Conservation (phyloP, 2,888 invertebrate genomes). For the Catocala sponsa region DNA sequence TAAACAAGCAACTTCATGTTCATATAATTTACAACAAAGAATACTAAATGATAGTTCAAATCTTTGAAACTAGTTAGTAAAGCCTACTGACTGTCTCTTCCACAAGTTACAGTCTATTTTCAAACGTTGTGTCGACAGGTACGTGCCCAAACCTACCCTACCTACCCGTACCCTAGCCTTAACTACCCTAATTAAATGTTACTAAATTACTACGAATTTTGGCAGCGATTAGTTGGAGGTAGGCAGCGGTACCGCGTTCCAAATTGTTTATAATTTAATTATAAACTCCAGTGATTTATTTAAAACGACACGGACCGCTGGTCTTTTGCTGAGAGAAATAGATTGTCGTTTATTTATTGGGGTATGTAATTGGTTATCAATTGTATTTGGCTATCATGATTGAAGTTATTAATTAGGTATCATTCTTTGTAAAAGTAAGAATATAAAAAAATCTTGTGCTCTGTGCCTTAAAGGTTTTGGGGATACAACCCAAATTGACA, state of each 20-base stretch:
- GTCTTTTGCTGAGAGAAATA: neutral
- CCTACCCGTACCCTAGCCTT: neutral
- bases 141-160: neutral
- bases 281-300: slow-evolving; percentile 37
- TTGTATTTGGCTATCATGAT: no score
- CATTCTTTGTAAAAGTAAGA: no score
- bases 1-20: no score
- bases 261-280: slow-evolving; percentile 35
- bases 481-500: no score
- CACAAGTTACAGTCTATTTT: slow-evolving; percentile 1
- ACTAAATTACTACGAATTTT: slow-evolving; percentile 9
- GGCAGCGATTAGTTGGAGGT: slow-evolving; percentile 3
- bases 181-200: slow-evolving; percentile 21
- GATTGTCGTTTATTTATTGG: slow-evolving; percentile 3
- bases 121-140: neutral
- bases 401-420: no score
- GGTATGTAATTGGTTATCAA: neutral
- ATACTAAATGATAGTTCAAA: neutral
- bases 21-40: no score
- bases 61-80: neutral
- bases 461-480: no score
- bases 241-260: slow-evolving; percentile 4
- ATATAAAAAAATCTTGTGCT: no score
- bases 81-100: neutral
- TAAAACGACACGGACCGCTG: neutral